Evolutionary conservation across 2,888 invertebrate genomes (phyloP), one percentile per base, ranked within the genome.

Genomic region (Meiosimyza decipiens): DNA sequence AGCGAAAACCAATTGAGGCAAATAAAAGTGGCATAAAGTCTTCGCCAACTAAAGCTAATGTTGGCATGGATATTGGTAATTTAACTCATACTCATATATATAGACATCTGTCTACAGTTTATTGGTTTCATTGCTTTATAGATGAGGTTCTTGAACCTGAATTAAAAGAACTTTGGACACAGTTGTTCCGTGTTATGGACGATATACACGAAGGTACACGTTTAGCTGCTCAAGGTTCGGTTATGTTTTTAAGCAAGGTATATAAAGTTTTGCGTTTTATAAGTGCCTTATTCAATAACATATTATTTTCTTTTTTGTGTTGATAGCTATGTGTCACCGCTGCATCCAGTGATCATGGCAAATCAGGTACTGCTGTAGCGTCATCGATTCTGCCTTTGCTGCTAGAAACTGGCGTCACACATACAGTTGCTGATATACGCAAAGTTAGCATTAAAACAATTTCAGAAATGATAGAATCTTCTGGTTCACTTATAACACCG

Each of bases 181-280:
- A 94, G 82, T 87, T 97, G 75, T 95, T 97, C 85, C 89, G 96
- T 22, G 97, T 97, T 0, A 94, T 96, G 93, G 98, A 98, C 84
- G 98, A 98, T 86, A 94, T 96, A 79, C 97, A 98, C 85, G 97
- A 95, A 83, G 94, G 93, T 33, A 95, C 95, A 0, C 87, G 96
- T 65, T 88, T 91, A 74, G 91, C 93, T 0, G 95, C 95, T 6
- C 91, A 90, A 7, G 91, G 90, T 71, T 92, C 95, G 0, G 90
- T 92, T 0, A 90, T 89, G 77, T 89, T 92, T 22, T 87, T 96
- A 16, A 93, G 94, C 78, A 94, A 94, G 89, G 94, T 94, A 84
- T 57, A 79, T 65, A 5, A 6, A 60, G 70, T 49, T 50, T 18
- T 47, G 4, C 4, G 11, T 50, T 77, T 73, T 51, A 54, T 60